phyloP scores from a whole-genome alignment of 2,888 invertebrate genomes.

The Parapristionchus giblindavisi region DNA sequence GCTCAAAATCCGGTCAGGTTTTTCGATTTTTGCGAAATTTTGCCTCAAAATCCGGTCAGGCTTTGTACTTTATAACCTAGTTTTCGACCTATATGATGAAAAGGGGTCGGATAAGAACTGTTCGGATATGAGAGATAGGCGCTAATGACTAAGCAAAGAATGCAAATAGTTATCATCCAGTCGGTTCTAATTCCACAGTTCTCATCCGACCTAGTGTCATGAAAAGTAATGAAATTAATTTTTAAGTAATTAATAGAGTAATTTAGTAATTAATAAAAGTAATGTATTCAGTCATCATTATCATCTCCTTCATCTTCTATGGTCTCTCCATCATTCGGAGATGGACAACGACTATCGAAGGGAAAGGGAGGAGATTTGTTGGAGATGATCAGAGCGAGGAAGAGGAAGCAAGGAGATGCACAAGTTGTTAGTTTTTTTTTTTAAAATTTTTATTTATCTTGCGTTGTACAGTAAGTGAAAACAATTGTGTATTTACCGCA shows the following conservation, averaged over 20 bases:
- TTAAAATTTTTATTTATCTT: neutral
- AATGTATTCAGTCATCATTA: neutral
- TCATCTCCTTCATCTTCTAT: conserved; percentile 57
- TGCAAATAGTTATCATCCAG: neutral
- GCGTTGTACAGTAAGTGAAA: neutral
- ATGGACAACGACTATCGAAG: conserved; percentile 1
- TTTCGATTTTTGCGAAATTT: too few relatives aligned
- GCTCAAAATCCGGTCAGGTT: too few relatives aligned
- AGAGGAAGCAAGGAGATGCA: conserved; percentile 38
- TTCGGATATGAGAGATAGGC: too few relatives aligned
- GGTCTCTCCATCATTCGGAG: neutral
- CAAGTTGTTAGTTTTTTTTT: conserved; percentile 15
- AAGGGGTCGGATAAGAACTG: too few relatives aligned
- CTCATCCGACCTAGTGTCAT: too few relatives aligned
- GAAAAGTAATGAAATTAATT: too few relatives aligned
- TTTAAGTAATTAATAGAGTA: too few relatives aligned
- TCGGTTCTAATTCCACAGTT: neutral
- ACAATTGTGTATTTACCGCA: neutral
- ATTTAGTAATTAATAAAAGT: neutral
- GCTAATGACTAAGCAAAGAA: neutral
- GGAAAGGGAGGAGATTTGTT: conserved; percentile 31
- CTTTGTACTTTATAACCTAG: too few relatives aligned
- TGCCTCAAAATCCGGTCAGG: too few relatives aligned
- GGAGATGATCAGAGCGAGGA: conserved; percentile 39
- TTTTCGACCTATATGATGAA: too few relatives aligned